Evolutionary conservation across 2,797 vertebrate species (phyloP), one percentile per base, ranked within the genome.

Genomic region (Muraenolepis orangiensis): DNA sequence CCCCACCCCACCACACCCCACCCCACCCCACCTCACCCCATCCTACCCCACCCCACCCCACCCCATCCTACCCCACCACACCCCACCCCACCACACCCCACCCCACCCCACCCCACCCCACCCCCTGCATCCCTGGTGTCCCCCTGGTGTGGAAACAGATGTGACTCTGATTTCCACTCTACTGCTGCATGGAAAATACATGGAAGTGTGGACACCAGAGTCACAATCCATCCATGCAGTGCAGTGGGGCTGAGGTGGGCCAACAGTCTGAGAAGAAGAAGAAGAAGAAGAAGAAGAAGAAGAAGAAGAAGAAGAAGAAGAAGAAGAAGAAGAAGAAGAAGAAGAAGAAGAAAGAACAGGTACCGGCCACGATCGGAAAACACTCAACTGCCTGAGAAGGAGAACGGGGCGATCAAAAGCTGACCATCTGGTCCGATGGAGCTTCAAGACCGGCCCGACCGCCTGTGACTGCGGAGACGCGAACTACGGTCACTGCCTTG

Each of bases 61-160:
- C 42, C 42, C 42, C 18, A 51, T 51, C 79, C 73, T 70, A 26
- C 29, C 51, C 61, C 14, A 73, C 79, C 72, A 42, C 28, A 51
- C 36, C 36, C 36, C 36, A 38, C 36, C 36, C 5, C 1, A 6
- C 4, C 36, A 38, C 12, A 11, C 36, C 36, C 30, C 14, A 73
- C 79, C 72, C 57, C 28, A 51, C 36, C 36, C 36, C 36, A 38
- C 36, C 36, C 5, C 1, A 6, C 4, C 36, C 8, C 12, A 11
- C 36, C 12, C 40, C 10, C 40, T 11, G 7, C 12, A 2, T 14
- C 42, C 42, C 42, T 18, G 10, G 20, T 18, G 42, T 51, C 42
- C 42, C 42, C 42, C 42, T 8, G 42, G 20, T 51, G 42, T 51
- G 42, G 42, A 51, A 51, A 51, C 42, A 51, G 16, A 51, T 51